Evolutionary conservation across 2,113 vertebrate genomes (phyloP).

Genomic region (Tringa solitaria): DNA sequence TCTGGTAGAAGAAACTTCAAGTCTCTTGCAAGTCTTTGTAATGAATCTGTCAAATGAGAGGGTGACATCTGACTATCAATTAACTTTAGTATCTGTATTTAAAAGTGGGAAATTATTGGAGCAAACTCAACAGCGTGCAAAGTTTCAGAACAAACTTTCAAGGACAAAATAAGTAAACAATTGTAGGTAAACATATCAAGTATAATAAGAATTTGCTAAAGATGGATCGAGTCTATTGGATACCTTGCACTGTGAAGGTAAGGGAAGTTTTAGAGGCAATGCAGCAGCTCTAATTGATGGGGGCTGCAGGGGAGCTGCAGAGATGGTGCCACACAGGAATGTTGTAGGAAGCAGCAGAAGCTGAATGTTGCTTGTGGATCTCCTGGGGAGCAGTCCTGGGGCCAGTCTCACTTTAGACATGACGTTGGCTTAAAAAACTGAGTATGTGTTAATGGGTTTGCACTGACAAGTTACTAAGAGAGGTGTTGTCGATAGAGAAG

Average conservation of each 20-base stretch:
- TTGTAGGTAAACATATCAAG: not conserved
- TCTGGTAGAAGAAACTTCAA: not conserved
- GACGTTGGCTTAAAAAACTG: not conserved
- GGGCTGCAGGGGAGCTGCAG: not conserved
- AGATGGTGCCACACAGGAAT: not conserved
- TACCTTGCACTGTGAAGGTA: not conserved
- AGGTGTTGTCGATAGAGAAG: fast-evolving
- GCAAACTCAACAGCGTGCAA: not conserved
- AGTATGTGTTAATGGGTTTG: not conserved
- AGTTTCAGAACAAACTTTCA: not conserved
- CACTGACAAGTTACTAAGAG: not conserved
- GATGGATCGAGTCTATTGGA: not conserved
- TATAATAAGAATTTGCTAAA: not conserved
- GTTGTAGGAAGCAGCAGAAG: not conserved
- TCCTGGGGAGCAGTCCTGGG: not conserved
- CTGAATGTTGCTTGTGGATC: not conserved
- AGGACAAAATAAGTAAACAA: not conserved
- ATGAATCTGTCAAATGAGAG: not conserved
- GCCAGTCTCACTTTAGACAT: not conserved
- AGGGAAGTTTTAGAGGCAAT: not conserved
- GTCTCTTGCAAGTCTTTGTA: not conserved
- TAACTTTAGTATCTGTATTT: not conserved
- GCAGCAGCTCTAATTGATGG: not conserved
- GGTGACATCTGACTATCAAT: not conserved
- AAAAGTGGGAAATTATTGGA: not conserved